Evolutionary conservation across 2,113 vertebrate species (phyloP).

Genomic region (Triplophysa siluroides): DNA sequence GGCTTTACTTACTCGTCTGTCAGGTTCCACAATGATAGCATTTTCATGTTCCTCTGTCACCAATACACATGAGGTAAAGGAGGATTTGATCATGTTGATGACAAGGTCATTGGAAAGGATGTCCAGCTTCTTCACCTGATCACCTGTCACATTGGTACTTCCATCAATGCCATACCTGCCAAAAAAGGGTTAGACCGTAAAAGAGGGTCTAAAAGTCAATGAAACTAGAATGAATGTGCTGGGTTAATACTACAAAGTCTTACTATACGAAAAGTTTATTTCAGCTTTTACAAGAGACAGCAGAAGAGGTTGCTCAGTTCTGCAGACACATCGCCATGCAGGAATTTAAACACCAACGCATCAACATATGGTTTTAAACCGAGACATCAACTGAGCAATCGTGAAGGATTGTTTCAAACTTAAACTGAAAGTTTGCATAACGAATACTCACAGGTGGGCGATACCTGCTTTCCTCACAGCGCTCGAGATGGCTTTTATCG

Average conservation of each 20-base stretch:
- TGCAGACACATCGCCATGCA: not conserved
- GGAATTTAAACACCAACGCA: not conserved
- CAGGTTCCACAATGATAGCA: conserved; percentile 89
- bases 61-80: conserved; percentile 90
- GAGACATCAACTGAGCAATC: not conserved
- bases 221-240: no score
- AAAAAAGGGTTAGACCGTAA: not conserved
- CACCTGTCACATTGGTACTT: conserved; percentile 93
- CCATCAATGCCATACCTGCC: conserved; percentile 91
- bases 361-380: not conserved
- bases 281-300: no score
- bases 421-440: not conserved
- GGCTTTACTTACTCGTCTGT: conserved; percentile 75
- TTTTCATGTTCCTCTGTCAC: conserved; percentile 92
- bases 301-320: not conserved
- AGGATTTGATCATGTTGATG: conserved; percentile 93
- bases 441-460: conserved; percentile 83
- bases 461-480: conserved; percentile 94
- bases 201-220: no score
- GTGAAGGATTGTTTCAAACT: not conserved
- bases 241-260: not conserved
- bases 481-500: conserved; percentile 91
- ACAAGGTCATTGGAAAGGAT: conserved; percentile 94
- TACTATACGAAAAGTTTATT: no score
- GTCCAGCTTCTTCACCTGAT: conserved; percentile 96